A percentile compares a stretch with the other conserved stretches of the same genome.
Evolutionary conservation across 2,113 vertebrate species (phyloP).

Genomic region (Charina bottae): DNA sequence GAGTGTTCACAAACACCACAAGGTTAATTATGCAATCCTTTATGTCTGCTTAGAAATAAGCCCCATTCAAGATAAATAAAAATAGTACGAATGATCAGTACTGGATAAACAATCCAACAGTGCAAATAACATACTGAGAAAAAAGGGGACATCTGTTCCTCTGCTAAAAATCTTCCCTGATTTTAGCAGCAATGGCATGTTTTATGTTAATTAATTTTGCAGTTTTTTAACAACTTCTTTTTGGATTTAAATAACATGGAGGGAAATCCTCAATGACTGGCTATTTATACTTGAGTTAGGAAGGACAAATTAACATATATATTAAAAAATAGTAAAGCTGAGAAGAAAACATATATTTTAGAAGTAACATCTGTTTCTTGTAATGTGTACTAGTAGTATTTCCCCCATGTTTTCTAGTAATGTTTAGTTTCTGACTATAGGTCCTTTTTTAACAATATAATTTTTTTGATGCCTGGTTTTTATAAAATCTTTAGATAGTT

Average conservation of each 20-base stretch:
- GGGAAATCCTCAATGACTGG: background rate
- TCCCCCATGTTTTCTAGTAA: background rate
- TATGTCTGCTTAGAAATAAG: background rate
- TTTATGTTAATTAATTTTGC: background rate
- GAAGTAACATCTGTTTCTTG: background rate
- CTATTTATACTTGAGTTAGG: background rate
- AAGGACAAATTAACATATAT: background rate
- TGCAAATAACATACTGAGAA: background rate
- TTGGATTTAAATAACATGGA: background rate
- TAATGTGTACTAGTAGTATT: background rate
- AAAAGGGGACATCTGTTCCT: background rate
- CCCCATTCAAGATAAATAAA: background rate
- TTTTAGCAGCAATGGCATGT: background rate
- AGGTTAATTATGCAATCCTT: background rate
- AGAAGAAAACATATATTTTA: background rate
- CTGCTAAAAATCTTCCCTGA: background rate
- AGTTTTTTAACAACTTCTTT: background rate
- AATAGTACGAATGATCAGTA: background rate
- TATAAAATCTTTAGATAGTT: constrained; percentile 70
- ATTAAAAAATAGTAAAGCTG: background rate
- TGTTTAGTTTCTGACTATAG: background rate
- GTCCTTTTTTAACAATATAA: background rate
- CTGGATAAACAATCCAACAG: background rate
- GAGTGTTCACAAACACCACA: background rate
- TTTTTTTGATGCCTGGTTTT: background rate